Evolutionary conservation across 2,113 vertebrate species (phyloP), one percentile per base, ranked within the genome.

Genomic region (Recurvirostra avosetta): DNA sequence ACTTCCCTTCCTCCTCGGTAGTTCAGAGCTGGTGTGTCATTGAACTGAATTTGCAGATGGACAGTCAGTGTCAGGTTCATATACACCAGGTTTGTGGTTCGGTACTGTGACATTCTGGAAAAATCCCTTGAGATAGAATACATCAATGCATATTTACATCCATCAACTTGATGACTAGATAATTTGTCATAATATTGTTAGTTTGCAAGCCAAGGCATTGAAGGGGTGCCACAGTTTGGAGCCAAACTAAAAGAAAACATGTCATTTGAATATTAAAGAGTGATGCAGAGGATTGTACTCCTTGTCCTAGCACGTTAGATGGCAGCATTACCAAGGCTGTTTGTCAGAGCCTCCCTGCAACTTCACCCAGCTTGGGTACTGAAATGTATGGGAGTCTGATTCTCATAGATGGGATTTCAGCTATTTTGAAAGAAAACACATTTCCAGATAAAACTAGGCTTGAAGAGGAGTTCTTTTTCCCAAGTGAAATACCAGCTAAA

Each of bases 151-250:
- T 89, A 8, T 45, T 93, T 58, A 13, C 32, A n/a, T 34, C 40
- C 14, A 27, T 87, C 40, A 73, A 5, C 19, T 72, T 58, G 41
- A 40, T 73, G 61, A 23, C 0, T 8, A 53, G 53, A 12, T 88
- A 41, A 47, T 72, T 61, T 66, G 12, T 50, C 47, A 21, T 70
- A 21, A 25, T 19, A 7, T 11, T 0, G 0, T 63, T 74, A 30
- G 22, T 72, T 71, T 92, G 38, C 36, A 52, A 65, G 66, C 34
- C 62, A 49, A 52, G 62, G 32, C 41, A 17, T 30, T 83, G 21
- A 70, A 83, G 25, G 5, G 9, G 3, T 41, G 5, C 38, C 47
- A 13, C 8, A 21, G 9, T 77, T 83, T 0, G 0, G 29, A 73
- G 41, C 21, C 34, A 58, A 18, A 36, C 43, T 32, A 7, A 2